Evolutionary conservation across 2,113 vertebrate species (phyloP).

Genomic region (Periophthalmodon schlosseri): DNA sequence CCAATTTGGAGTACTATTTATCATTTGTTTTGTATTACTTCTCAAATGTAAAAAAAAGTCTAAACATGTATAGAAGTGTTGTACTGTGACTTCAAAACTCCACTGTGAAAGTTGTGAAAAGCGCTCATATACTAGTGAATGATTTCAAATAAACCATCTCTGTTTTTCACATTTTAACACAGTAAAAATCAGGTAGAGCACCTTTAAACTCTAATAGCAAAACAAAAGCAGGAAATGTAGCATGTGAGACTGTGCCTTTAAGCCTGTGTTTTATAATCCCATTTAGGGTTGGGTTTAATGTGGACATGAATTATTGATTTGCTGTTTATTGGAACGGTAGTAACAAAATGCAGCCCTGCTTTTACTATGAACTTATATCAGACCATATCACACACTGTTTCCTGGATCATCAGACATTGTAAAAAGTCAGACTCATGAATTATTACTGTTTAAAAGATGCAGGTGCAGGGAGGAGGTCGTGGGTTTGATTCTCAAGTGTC

Average conservation of each 20-base stretch:
- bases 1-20: no score
- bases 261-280: conserved; percentile 4
- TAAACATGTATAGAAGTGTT: no score
- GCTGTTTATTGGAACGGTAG: conserved; percentile 5
- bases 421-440: not conserved
- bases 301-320: conserved; percentile 28
- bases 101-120: no score
- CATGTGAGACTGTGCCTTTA: not conserved
- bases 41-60: no score
- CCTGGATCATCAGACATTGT: conserved; percentile 13
- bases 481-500: no score
- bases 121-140: no score
- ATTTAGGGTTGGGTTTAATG: not conserved
- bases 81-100: no score
- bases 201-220: not conserved
- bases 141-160: no score
- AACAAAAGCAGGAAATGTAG: not conserved
- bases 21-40: no score
- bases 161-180: no score
- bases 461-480: not conserved
- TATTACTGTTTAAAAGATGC: not conserved
- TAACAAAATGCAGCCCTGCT: not conserved
- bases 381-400: not conserved
- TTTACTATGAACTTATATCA: not conserved
- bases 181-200: no score